These are phyloP conservation scores for Petrophora chlorosata DNA, from an alignment of 2,888 invertebrate genomes.

Conservation along the genomic window DNA sequence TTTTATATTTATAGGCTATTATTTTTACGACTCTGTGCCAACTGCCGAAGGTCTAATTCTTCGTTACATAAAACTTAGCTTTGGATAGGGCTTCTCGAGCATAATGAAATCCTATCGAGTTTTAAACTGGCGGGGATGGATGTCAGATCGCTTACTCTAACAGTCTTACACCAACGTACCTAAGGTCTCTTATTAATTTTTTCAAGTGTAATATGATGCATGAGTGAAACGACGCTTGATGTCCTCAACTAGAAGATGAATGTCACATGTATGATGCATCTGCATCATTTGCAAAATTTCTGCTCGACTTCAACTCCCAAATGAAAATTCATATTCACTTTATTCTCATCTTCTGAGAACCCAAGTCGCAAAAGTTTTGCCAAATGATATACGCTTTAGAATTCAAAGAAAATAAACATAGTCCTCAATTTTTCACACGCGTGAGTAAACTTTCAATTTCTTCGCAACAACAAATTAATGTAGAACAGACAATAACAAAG, in stretches of 20 bases:
- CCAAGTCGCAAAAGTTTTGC: constrained; percentile 29
- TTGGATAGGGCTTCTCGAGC: too few relatives aligned
- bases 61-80: too few relatives aligned
- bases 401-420: constrained; percentile 37
- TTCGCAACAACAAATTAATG: constrained; percentile 45
- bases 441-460: constrained; percentile 52
- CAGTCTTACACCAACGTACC: too few relatives aligned
- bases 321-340: constrained; percentile 39
- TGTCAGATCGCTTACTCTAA: too few relatives aligned
- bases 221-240: constrained; percentile 9
- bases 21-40: not conserved
- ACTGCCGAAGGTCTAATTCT: not conserved
- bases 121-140: too few relatives aligned
- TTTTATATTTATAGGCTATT: not conserved
- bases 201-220: constrained; percentile 14
- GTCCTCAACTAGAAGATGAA: constrained; percentile 2
- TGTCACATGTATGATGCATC: constrained; percentile 24
- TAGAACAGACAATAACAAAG: constrained; percentile 51
- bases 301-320: constrained; percentile 39
- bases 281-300: constrained; percentile 45
- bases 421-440: constrained; percentile 35
- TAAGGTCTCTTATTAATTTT: too few relatives aligned
- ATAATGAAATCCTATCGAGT: too few relatives aligned
- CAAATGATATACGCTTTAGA: constrained; percentile 30
- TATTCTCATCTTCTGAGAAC: too few relatives aligned